These are phyloP conservation scores for Ptychobarbus kaznakovi DNA, from an alignment of 2,797 vertebrate genomes.

Conservation along the genomic window DNA sequence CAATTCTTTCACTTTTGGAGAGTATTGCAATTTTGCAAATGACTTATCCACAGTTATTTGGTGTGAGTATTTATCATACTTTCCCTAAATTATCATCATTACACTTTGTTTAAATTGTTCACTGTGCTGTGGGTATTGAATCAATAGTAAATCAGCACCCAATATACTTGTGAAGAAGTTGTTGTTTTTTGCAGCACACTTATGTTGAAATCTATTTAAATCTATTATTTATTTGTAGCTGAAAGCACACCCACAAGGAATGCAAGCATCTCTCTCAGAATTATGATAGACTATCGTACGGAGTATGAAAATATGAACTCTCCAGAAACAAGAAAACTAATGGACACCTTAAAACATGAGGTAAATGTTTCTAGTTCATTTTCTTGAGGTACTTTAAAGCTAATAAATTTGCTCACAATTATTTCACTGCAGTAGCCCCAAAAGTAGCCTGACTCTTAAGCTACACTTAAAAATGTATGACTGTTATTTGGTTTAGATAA, in stretches of 20 bases:
- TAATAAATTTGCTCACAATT: not conserved
- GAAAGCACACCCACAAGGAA: conserved; percentile 64
- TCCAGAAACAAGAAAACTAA: conserved; percentile 54
- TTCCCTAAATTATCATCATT: not conserved
- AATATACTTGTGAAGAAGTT: not conserved
- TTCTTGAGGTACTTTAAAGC: not conserved
- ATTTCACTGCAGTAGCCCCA: too few species aligned
- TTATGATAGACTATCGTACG: conserved; percentile 43
- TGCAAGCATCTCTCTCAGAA: conserved; percentile 65
- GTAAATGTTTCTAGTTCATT: conserved; percentile 49
- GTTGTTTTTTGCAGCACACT: not conserved
- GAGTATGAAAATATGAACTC: conserved; percentile 63
- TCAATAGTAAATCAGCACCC: not conserved
- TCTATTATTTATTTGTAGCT: conserved; percentile 52
- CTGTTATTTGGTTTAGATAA: not conserved
- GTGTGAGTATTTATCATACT: conserved; percentile 60
- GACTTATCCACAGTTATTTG: conserved; percentile 46
- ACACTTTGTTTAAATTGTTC: not conserved
- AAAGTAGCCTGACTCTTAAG: too few species aligned
- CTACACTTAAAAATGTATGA: not conserved
- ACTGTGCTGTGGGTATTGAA: not conserved
- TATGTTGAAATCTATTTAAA: not conserved
- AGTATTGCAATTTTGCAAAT: conserved; percentile 49
- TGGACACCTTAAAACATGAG: conserved; percentile 56
- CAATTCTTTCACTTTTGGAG: conserved; percentile 53